Percentiles rank a stretch among this genome's conserved stretches.
Conservation (phyloP, 2,113 vertebrate species). For the Hystrix brachyura region DNA sequence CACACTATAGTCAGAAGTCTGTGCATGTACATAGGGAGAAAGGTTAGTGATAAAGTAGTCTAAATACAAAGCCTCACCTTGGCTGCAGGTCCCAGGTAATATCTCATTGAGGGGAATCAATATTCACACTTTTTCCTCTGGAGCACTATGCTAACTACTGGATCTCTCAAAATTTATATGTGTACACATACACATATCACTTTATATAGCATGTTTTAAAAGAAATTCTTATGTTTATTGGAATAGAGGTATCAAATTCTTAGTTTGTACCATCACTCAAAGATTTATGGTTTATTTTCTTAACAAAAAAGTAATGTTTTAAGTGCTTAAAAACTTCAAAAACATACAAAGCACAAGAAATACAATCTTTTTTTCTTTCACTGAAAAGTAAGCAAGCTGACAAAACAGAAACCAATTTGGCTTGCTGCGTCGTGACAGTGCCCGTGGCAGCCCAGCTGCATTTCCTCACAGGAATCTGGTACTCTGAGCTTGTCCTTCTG, state of each 20-base stretch:
- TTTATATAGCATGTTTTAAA: constrained; percentile 67
- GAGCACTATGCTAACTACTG: constrained; percentile 57
- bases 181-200: background rate
- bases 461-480: background rate
- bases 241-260: constrained; percentile 2
- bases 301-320: constrained; percentile 35
- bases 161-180: constrained; percentile 45
- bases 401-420: background rate
- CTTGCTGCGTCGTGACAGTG: background rate
- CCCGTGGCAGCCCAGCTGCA: background rate
- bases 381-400: constrained; percentile 43
- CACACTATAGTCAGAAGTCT: constrained; percentile 31
- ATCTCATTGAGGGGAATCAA: constrained; percentile 63
- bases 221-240: constrained; percentile 34
- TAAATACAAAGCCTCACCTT: constrained; percentile 42
- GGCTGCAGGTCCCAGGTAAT: constrained; percentile 67
- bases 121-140: constrained; percentile 58
- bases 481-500: background rate
- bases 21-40: constrained; percentile 52
- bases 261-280: background rate
- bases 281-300: constrained; percentile 45
- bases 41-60: constrained; percentile 49
- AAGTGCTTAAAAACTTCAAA: constrained; percentile 56
- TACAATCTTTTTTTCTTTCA: background rate
- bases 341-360: background rate